Evolutionary conservation across 2,888 invertebrate species (phyloP).

Genomic region (Orthosia gracilis): DNA sequence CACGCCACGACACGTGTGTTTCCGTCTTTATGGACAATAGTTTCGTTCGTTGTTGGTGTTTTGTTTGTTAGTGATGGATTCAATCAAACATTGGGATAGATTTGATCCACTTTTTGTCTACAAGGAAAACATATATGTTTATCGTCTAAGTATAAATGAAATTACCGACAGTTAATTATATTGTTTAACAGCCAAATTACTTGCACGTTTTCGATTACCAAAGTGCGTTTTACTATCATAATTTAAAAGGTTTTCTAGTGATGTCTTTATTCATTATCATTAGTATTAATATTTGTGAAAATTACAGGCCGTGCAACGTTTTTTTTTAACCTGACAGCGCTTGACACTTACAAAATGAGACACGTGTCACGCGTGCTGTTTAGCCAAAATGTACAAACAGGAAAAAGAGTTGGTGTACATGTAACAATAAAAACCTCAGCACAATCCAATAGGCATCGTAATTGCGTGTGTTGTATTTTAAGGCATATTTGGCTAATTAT

Average conservation of each 20-base stretch:
- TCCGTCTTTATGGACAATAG: conserved; percentile 32
- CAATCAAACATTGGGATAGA: conserved; percentile 21
- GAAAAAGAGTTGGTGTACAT: background rate
- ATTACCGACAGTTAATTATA: background rate
- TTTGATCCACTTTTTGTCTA: background rate
- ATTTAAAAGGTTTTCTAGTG: background rate
- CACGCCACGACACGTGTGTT: no score
- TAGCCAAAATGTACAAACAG: background rate
- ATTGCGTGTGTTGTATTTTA: background rate
- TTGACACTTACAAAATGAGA: conserved; percentile 2
- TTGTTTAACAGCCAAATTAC: conserved; percentile 3
- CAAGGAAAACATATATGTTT: conserved; percentile 3
- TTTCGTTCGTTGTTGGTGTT: background rate
- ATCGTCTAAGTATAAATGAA: conserved; percentile 12
- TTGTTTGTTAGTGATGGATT: background rate
- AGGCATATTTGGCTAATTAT: background rate
- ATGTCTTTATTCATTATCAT: conserved; percentile 17
- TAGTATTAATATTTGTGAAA: conserved; percentile 10
- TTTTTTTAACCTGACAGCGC: background rate
- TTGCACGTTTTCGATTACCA: background rate
- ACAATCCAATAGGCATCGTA: background rate
- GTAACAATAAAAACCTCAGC: background rate
- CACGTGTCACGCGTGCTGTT: background rate
- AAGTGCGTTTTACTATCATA: background rate
- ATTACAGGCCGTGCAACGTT: background rate